Evolutionary conservation across 2,888 invertebrate species (phyloP).

Genomic region (Terebella lapidaria): DNA sequence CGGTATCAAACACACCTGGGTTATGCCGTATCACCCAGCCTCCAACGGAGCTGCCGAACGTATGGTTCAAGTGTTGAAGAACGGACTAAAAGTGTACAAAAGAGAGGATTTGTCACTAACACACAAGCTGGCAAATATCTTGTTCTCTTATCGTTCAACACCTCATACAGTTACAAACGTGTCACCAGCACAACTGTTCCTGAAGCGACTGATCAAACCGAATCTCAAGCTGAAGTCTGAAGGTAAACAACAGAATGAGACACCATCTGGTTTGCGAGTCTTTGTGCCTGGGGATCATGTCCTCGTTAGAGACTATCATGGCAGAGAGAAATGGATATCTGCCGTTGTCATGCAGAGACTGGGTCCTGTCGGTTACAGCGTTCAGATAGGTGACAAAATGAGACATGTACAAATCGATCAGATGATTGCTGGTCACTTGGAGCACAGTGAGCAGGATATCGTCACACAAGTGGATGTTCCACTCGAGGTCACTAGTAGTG

Average conservation of each 20-base stretch:
- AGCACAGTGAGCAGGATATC: too few relatives aligned
- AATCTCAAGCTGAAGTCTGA: too few relatives aligned
- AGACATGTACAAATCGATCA: background rate
- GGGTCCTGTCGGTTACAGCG: background rate
- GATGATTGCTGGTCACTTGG: too few relatives aligned
- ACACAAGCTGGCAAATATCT: background rate
- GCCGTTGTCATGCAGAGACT: background rate
- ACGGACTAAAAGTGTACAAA: background rate
- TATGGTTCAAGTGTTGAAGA: background rate
- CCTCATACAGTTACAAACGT: background rate
- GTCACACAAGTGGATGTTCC: too few relatives aligned
- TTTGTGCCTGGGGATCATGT: too few relatives aligned
- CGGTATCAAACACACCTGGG: background rate
- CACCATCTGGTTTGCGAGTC: too few relatives aligned
- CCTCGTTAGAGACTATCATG: background rate
- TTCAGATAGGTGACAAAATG: background rate
- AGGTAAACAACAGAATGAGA: too few relatives aligned
- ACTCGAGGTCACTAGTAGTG: too few relatives aligned
- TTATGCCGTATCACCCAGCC: background rate
- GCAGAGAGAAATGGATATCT: constrained; percentile 1
- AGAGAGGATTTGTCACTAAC: background rate
- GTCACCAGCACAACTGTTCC: background rate
- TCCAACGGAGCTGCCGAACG: constrained; percentile 3
- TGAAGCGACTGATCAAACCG: too few relatives aligned
- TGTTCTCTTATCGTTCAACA: background rate